Evolutionary conservation across 2,113 vertebrate species (phyloP).

Genomic region (Antechinus flavipes): DNA sequence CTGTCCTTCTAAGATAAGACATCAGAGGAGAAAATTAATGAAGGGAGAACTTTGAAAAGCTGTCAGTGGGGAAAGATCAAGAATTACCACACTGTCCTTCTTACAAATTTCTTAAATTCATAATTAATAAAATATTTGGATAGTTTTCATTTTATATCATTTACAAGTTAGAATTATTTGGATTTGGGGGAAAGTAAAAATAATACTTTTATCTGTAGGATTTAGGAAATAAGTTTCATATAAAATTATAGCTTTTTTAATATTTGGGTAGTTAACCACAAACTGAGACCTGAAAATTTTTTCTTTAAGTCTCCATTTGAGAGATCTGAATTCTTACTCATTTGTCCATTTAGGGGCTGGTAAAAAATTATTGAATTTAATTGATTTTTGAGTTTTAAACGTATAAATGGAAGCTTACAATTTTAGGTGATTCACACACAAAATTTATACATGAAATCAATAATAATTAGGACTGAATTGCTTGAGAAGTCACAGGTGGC

Average conservation of each 20-base stretch:
- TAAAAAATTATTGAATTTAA: slow-evolving; percentile 7
- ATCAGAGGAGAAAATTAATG: neutral
- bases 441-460: slow-evolving; percentile 20
- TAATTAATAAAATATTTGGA: neutral
- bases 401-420: slow-evolving; percentile 1
- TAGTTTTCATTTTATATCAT: neutral
- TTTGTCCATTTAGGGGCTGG: slow-evolving; percentile 10
- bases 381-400: neutral
- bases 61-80: neutral
- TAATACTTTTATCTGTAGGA: neutral
- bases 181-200: neutral
- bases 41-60: neutral
- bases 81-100: neutral
- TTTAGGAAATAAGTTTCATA: neutral
- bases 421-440: slow-evolving; percentile 38
- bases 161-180: neutral
- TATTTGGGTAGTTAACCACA: neutral
- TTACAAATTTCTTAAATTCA: neutral
- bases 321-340: slow-evolving; percentile 24
- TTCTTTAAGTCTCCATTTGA: slow-evolving; percentile 25
- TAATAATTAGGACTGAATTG: neutral
- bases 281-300: slow-evolving; percentile 21
- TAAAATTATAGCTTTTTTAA: neutral
- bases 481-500: neutral
- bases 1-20: neutral